Conservation (phyloP, 2,797 vertebrate genomes). For the Mallotus villosus region DNA sequence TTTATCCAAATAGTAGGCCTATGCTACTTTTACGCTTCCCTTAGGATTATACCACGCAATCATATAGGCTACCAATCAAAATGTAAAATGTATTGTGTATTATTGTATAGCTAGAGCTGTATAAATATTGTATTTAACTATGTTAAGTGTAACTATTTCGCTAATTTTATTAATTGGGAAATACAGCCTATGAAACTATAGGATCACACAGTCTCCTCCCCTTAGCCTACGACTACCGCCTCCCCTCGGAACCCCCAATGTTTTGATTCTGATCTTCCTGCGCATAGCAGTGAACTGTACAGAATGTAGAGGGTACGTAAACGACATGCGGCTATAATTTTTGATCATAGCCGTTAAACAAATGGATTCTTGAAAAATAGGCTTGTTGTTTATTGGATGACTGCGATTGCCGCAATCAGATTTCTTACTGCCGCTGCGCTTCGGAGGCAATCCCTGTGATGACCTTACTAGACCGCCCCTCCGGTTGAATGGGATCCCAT, state of each 20-base stretch:
- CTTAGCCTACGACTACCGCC: not conserved
- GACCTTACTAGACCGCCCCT: conserved; percentile 63
- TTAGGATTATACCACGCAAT: too few relatives aligned
- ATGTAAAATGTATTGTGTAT: too few relatives aligned
- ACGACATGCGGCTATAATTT: not conserved
- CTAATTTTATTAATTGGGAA: not conserved
- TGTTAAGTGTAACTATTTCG: too few relatives aligned
- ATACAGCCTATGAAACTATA: conserved; percentile 49
- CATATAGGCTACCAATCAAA: too few relatives aligned
- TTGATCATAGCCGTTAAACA: not conserved
- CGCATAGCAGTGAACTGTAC: not conserved
- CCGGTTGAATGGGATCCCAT: conserved; percentile 62
- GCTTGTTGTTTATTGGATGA: not conserved
- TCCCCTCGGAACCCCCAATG: conserved; percentile 42
- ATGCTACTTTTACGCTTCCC: not conserved
- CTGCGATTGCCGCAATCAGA: conserved; percentile 24
- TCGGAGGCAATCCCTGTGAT: conserved; percentile 56
- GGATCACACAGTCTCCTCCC: conserved; percentile 31
- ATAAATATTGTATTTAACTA: too few relatives aligned
- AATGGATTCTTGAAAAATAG: not conserved
- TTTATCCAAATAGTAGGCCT: not conserved
- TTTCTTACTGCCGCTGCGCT: conserved; percentile 33
- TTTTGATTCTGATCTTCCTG: conserved; percentile 54
- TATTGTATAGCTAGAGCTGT: too few relatives aligned
- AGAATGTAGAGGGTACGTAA: not conserved